A percentile compares a stretch with the other conserved stretches of the same genome.
Conservation (phyloP, 2,888 invertebrate genomes). For the Lycia hirtaria region DNA sequence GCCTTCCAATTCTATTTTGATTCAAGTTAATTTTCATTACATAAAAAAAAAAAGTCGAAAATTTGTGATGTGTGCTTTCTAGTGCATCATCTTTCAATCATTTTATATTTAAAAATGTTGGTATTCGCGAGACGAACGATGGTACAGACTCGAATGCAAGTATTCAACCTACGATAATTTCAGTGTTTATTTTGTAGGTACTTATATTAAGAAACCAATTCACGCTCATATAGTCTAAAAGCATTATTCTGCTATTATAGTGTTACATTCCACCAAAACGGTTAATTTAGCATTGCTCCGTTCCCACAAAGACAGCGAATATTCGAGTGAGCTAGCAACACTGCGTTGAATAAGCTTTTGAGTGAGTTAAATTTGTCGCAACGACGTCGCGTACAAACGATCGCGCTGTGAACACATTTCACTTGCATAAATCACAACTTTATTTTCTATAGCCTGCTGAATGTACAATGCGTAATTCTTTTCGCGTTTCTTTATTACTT, state of each 20-base stretch:
- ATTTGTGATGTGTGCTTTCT: too few species aligned
- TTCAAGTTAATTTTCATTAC: too few species aligned
- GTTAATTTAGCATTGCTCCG: constrained; percentile 25
- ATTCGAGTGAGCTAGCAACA: constrained; percentile 25
- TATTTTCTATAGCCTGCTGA: constrained; percentile 55
- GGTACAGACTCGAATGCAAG: too few species aligned
- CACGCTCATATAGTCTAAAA: too few species aligned
- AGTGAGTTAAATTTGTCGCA: constrained; percentile 52
- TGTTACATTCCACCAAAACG: constrained; percentile 22
- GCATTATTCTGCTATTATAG: neutral
- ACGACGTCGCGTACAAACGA: constrained; percentile 45
- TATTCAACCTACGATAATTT: too few species aligned
- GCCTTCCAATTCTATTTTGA: too few species aligned
- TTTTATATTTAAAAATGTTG: too few species aligned
- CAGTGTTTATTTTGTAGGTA: too few species aligned
- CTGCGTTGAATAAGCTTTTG: constrained; percentile 40
- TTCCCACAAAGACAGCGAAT: constrained; percentile 27
- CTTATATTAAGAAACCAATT: too few species aligned
- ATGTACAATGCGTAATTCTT: constrained; percentile 21
- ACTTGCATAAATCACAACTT: constrained; percentile 73
- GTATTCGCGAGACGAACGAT: too few species aligned
- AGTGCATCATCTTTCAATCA: too few species aligned
- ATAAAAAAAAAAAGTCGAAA: too few species aligned
- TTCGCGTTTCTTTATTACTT: constrained; percentile 23
- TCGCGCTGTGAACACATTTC: constrained; percentile 63